These are phyloP conservation scores for Chrosomus eos DNA, from an alignment of 2,797 vertebrate species.

Conservation along the genomic window DNA sequence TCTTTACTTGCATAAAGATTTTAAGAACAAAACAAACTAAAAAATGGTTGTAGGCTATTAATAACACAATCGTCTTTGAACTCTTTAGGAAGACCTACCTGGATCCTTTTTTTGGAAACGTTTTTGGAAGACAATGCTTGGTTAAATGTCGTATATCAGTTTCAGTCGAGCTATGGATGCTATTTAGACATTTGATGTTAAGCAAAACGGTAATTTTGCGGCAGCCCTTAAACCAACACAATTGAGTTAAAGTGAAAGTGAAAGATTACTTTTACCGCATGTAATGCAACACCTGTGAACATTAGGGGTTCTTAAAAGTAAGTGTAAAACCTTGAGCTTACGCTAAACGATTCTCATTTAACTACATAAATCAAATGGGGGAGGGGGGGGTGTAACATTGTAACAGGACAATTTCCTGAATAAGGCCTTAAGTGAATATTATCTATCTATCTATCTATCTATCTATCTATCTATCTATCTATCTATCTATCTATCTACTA, in stretches of 20 bases:
- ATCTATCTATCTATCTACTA: too few relatives aligned
- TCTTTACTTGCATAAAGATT: constrained; percentile 23
- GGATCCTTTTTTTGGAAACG: background rate
- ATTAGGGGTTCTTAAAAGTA: constrained; percentile 2
- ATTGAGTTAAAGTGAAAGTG: constrained; percentile 28
- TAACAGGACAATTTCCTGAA: background rate
- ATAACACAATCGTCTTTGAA: background rate
- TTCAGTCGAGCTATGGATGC: background rate
- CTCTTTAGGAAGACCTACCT: background rate
- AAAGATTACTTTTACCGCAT: constrained; percentile 52
- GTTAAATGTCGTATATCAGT: background rate
- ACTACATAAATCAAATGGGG: background rate
- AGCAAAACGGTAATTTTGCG: background rate
- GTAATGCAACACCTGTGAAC: constrained; percentile 40
- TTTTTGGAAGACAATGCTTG: background rate
- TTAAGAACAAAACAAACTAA: background rate
- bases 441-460: too few relatives aligned
- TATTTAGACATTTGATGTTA: background rate
- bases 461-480: too few relatives aligned
- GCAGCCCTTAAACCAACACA: constrained; percentile 9
- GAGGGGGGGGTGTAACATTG: background rate
- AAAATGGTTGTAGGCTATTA: constrained; percentile 9
- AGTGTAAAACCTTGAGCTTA: background rate
- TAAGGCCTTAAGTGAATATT: background rate
- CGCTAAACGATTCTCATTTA: background rate